These are phyloP conservation scores for Seriola quinqueradiata DNA, from an alignment of 2,113 vertebrate genomes.

Conservation along the genomic window DNA sequence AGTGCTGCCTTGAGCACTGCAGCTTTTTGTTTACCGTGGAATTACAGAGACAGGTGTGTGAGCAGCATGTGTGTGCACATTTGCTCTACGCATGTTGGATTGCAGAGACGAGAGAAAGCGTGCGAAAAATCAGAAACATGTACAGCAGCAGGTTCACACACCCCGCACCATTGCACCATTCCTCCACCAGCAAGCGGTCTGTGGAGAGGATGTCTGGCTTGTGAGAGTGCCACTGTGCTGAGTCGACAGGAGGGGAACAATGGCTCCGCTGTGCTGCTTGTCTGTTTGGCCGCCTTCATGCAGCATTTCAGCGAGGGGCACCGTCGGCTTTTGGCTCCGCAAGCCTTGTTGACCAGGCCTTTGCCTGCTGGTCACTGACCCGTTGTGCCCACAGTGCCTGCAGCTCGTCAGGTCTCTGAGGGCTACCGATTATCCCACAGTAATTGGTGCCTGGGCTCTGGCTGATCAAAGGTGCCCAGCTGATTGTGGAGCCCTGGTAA, in stretches of 20 bases:
- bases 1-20: conserved; percentile 56
- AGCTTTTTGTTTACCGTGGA: conserved; percentile 64
- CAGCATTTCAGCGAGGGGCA: conserved; percentile 64
- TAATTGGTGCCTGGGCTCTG: conserved; percentile 71
- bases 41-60: conserved; percentile 47
- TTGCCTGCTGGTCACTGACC: conserved; percentile 73
- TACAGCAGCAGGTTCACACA: conserved; percentile 43
- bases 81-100: conserved; percentile 18
- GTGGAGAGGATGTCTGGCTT: conserved; percentile 56
- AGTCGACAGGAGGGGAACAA: conserved; percentile 75
- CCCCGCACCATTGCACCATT: conserved; percentile 39
- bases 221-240: conserved; percentile 63
- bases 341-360: conserved; percentile 61
- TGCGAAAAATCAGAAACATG: conserved; percentile 9
- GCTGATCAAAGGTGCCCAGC: conserved; percentile 73
- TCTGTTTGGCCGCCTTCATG: conserved; percentile 66
- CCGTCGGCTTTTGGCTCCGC: conserved; percentile 61
- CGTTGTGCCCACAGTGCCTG: conserved; percentile 64
- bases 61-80: conserved; percentile 46
- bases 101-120: not conserved
- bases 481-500: conserved; percentile 69
- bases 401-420: conserved; percentile 63
- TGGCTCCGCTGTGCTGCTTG: conserved; percentile 70
- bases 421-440: conserved; percentile 61
- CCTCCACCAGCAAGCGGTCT: conserved; percentile 43